phyloP scores from a whole-genome alignment of 2,888 invertebrate species.

The Cantharis rustica region DNA sequence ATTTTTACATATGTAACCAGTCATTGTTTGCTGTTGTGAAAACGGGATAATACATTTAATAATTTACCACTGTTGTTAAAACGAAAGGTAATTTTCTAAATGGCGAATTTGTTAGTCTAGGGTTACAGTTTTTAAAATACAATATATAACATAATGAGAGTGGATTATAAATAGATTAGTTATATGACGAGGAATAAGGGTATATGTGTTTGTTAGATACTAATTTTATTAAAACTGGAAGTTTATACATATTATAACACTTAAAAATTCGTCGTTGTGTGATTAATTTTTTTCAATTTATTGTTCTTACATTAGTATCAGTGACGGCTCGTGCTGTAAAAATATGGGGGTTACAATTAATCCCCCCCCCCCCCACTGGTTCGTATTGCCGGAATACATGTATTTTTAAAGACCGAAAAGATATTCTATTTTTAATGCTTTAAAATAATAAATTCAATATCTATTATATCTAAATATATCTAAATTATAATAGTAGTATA shows the following conservation, averaged over 20 bases:
- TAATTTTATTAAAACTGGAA: not conserved
- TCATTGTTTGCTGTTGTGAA: not conserved
- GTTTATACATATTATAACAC: not conserved
- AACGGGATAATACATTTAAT: not conserved
- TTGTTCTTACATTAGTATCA: not conserved
- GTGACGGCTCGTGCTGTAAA: too few relatives aligned
- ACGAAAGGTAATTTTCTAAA: slow-evolving; percentile 2
- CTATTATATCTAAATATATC: too few relatives aligned
- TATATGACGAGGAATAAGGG: not conserved
- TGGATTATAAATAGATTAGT: slow-evolving; percentile 3
- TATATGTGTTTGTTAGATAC: not conserved
- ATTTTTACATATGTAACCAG: not conserved
- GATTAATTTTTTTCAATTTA: not conserved
- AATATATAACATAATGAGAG: not conserved
- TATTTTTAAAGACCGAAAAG: too few relatives aligned
- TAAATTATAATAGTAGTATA: too few relatives aligned
- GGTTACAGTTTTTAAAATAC: not conserved
- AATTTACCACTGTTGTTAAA: not conserved
- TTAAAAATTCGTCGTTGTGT: not conserved
- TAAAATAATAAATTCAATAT: too few relatives aligned
- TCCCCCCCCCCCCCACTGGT: too few relatives aligned
- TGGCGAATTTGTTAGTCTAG: not conserved
- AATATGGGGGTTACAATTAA: too few relatives aligned
- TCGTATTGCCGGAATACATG: too few relatives aligned
- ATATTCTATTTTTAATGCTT: too few relatives aligned